Percentiles rank a stretch among this genome's conserved stretches.
Evolutionary conservation across 2,888 invertebrate genomes (phyloP).

Genomic region (Blastobasis adustella): DNA sequence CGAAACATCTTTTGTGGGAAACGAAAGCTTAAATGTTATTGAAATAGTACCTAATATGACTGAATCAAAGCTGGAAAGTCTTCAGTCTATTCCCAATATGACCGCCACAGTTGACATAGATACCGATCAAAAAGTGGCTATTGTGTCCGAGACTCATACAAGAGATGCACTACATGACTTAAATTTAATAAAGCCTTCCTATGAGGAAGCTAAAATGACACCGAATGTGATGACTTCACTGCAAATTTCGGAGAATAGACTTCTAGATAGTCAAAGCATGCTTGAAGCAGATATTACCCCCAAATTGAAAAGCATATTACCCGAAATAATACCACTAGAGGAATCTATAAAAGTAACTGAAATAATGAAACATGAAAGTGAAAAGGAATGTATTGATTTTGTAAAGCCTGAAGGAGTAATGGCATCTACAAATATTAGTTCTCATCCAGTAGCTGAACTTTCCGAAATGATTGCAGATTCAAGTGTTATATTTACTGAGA

Average conservation of each 20-base stretch:
- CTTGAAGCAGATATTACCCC: slow-evolving; percentile 32
- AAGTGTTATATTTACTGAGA: slow-evolving; percentile 37
- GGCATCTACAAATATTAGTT: slow-evolving; percentile 57
- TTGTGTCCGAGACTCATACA: slow-evolving; percentile 60
- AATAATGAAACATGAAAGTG: slow-evolving; percentile 52
- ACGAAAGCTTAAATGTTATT: slow-evolving; percentile 76
- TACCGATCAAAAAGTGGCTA: slow-evolving; percentile 65
- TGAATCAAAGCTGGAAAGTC: slow-evolving; percentile 47
- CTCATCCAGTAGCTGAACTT: slow-evolving; percentile 67
- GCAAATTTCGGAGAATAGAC: slow-evolving; percentile 51
- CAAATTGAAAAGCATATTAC: slow-evolving; percentile 36
- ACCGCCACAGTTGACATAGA: slow-evolving; percentile 69
- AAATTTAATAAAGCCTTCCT: slow-evolving; percentile 27
- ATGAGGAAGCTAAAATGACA: slow-evolving; percentile 48
- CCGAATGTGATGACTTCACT: slow-evolving; percentile 41
- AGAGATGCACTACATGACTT: slow-evolving; percentile 41
- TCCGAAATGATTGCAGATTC: slow-evolving; percentile 62
- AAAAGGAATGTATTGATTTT: slow-evolving; percentile 30
- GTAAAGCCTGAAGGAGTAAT: slow-evolving; percentile 28
- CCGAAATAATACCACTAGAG: slow-evolving; percentile 35
- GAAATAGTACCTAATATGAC: slow-evolving; percentile 66
- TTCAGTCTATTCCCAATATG: slow-evolving; percentile 45
- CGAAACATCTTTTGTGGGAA: slow-evolving; percentile 68
- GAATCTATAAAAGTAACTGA: slow-evolving; percentile 47
- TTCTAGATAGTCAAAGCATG: slow-evolving; percentile 56